Base-by-base conservation (phyloP, 2,888 invertebrate species). In the Sthenelais limicola region DNA sequence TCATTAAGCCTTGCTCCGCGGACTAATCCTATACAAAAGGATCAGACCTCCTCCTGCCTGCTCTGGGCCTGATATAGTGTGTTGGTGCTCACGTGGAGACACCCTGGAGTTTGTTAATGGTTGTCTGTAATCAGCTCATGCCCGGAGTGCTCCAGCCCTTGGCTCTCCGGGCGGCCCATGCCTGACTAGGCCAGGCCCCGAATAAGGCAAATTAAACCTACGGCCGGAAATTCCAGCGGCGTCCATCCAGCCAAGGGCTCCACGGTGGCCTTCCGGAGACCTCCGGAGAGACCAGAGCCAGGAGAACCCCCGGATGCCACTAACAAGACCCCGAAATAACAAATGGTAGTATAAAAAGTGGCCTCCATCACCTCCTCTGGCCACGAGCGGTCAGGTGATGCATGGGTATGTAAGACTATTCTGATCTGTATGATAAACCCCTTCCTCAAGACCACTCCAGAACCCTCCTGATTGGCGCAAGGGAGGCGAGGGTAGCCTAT, bases 311-410 rank as follows among this genome's bases (percentile, higher is more conserved):
- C 38, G 62, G 38, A 38, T 18, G 38, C 38, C 7, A 43, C 38
- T 62, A 62, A 62, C 62, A 62, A 62, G 62, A 38, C 62, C 43
- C 38, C n/a, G 21, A 62, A 35, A 35, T 62, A 62, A 62, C 62
- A 43, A 62, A 62, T 62, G 62, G 35, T 26, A 12, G 38, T 43
- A 43, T 62, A 62, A 62, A 62, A 62, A 15, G 26, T 38, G 35
- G 38, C 62, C 62, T 62, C 35, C 38, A 24, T 38, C 26, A 35
- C 62, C 62, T n/a, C 56, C 56, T 26, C 26, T 24, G 21, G 24
- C 62, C 3, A 21, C 1, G 24, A 24, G 9, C 43, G 18, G 9
- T 15, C 43, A n/a, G n/a, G n/a, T n/a, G n/a, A n/a, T n/a, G n/a
- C n/a, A n/a, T n/a, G n/a, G n/a, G n/a, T n/a, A n/a, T n/a, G n/a